A percentile compares a stretch with the other conserved stretches of the same genome.
These are phyloP conservation scores for Coregonus clupeaformis DNA, from an alignment of 2,113 vertebrate genomes.

Conservation along the genomic window DNA sequence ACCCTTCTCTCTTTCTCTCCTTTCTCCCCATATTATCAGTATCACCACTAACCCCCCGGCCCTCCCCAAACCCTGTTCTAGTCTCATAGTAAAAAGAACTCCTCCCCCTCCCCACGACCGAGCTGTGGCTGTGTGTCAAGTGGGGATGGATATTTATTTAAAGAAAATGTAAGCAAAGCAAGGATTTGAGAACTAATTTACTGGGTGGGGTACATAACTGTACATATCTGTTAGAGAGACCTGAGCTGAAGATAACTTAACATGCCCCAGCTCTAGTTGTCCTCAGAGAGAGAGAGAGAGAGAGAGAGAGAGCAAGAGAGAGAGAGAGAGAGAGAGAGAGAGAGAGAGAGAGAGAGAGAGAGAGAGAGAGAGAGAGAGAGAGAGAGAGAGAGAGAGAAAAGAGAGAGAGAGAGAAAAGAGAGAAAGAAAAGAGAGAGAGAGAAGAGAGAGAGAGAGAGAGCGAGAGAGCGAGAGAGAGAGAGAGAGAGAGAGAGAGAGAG, in stretches of 20 bases:
- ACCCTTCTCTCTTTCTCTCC: neutral
- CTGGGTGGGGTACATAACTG: conserved; percentile 40
- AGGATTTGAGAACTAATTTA: conserved; percentile 58
- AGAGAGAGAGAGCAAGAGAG: neutral
- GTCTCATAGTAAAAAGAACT: conserved; percentile 32
- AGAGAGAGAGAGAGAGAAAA: too few species aligned
- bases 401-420: too few species aligned
- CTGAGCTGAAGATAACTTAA: conserved; percentile 52
- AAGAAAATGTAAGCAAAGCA: conserved; percentile 44
- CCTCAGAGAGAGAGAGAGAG: neutral
- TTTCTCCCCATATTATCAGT: neutral
- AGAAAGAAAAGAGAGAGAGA: too few species aligned
- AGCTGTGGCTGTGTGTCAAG: neutral
- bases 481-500: neutral
- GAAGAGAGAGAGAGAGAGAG: too few species aligned
- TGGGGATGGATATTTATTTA: conserved; percentile 36
- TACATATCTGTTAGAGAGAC: conserved; percentile 41
- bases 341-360: too few species aligned
- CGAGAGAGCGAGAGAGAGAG: too few species aligned
- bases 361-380: too few species aligned
- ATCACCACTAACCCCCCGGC: conserved; percentile 8
- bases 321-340: neutral
- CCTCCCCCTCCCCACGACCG: conserved; percentile 29
- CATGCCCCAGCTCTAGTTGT: conserved; percentile 35
- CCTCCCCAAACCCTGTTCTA: too few species aligned